Evolutionary conservation across 2,797 vertebrate genomes (phyloP).

Genomic region (Catamblyrhynchus diadema): DNA sequence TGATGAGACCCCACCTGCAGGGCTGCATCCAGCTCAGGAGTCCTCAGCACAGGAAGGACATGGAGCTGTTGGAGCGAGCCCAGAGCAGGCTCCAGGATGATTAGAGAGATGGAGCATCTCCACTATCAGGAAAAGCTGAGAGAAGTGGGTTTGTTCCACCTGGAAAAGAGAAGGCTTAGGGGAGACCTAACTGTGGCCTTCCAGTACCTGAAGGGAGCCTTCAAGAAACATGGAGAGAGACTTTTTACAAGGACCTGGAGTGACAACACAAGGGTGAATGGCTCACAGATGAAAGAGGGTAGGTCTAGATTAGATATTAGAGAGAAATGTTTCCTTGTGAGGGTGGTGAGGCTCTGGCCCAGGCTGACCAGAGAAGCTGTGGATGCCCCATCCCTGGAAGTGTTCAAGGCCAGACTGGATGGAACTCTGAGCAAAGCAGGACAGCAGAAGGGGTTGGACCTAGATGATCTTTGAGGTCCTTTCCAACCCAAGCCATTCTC

Average conservation of each 20-base stretch:
- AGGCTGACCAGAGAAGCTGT: not conserved
- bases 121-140: not conserved
- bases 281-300: not conserved
- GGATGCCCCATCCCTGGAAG: not conserved
- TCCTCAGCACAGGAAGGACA: not conserved
- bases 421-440: not conserved
- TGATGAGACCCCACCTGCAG: not conserved
- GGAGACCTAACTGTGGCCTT: not conserved
- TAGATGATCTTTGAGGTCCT: not conserved
- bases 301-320: not conserved
- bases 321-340: not conserved
- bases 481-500: not conserved
- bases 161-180: not conserved
- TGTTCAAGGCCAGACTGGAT: not conserved
- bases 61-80: fast-evolving
- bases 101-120: not conserved
- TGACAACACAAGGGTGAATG: not conserved
- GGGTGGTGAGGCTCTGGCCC: not conserved
- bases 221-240: not conserved
- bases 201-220: not conserved
- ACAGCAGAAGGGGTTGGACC: not conserved
- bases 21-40: not conserved
- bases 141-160: not conserved
- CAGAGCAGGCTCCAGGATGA: not conserved
- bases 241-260: not conserved